phyloP scores from a whole-genome alignment of 1,140 invertebrate species.

The Lucilia cuprina region DNA sequence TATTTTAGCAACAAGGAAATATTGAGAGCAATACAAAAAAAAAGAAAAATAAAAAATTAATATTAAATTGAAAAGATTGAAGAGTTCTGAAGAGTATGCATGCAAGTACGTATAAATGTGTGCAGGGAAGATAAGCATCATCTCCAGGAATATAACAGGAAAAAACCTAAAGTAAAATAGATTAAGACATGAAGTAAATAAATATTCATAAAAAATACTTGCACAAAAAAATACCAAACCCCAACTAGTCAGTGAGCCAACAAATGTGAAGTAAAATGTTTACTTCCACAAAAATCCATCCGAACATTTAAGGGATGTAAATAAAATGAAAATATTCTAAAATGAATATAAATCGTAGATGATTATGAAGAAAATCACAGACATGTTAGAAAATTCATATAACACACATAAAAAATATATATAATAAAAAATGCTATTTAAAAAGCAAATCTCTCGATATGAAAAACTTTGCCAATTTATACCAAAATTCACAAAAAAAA shows the following conservation, averaged over 20 bases:
- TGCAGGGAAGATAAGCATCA: not conserved
- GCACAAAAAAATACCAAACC: not conserved
- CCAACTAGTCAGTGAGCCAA: not conserved
- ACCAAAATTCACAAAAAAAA: no score
- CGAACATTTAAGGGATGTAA: not conserved
- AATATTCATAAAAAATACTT: constrained; percentile 4
- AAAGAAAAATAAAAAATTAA: not conserved
- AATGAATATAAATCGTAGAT: not conserved
- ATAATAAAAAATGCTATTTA: not conserved
- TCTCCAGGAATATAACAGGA: not conserved
- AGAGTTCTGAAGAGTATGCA: not conserved
- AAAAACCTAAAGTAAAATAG: constrained; percentile 23
- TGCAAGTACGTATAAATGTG: not conserved
- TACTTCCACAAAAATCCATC: not conserved
- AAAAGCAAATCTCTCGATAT: not conserved
- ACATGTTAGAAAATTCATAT: not conserved
- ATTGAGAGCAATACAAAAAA: not conserved
- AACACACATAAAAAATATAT: no score
- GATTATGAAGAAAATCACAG: not conserved
- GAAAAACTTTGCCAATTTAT: not conserved
- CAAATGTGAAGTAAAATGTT: not conserved
- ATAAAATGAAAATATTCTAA: not conserved
- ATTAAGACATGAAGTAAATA: constrained; percentile 27
- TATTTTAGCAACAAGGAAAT: not conserved
- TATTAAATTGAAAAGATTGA: not conserved